Percentiles rank a stretch among this genome's conserved stretches.
phyloP scores from a whole-genome alignment of 2,888 invertebrate genomes.

The Drosophila lutescens region DNA sequence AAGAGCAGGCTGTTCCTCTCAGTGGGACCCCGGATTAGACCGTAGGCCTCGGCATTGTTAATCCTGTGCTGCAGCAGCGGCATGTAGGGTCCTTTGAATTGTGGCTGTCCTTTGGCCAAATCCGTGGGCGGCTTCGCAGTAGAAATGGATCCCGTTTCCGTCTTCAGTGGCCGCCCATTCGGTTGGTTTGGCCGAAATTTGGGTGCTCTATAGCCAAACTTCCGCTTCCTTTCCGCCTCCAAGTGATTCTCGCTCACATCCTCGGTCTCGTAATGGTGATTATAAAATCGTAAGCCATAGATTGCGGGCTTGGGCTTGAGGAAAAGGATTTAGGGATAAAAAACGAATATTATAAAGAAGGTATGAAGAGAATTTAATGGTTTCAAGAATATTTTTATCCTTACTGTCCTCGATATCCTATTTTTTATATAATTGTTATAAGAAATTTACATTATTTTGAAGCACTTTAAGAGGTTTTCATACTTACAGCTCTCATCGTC shows the following conservation, averaged over 20 bases:
- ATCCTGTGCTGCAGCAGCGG: conserved; percentile 39
- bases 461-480: no score
- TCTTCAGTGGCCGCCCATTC: not conserved
- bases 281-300: conserved; percentile 19
- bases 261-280: conserved; percentile 15
- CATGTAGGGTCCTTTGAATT: conserved; percentile 40
- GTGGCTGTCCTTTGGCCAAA: conserved; percentile 26
- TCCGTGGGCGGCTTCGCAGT: conserved; percentile 11
- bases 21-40: conserved; percentile 16
- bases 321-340: not conserved
- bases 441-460: no score
- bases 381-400: no score
- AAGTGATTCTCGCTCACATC: conserved; percentile 15
- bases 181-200: conserved; percentile 22
- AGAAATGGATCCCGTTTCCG: not conserved
- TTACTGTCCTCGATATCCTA: not conserved
- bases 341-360: not conserved
- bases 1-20: conserved; percentile 13
- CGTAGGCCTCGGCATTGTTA: conserved; percentile 38
- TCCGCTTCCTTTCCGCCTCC: conserved; percentile 22
- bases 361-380: no score
- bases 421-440: not conserved
- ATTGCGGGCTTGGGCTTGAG: conserved; percentile 17
- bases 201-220: conserved; percentile 13
- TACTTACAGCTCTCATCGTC: conserved; percentile 16